Conservation (phyloP, 1,140 invertebrate genomes). For the Drosophila pandora region DNA sequence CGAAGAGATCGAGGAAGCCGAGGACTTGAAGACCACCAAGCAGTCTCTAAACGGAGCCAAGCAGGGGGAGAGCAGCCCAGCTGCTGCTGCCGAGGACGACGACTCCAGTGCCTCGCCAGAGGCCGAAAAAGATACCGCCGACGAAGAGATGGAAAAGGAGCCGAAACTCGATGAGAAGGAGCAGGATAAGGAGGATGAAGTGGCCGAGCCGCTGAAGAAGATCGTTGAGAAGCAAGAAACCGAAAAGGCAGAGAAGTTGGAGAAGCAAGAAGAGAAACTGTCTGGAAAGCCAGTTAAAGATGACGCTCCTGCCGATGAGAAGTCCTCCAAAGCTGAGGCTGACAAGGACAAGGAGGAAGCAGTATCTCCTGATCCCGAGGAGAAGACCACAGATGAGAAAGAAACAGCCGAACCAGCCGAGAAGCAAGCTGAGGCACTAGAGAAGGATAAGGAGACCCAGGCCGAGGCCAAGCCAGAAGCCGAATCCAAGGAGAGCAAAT, state of each 20-base stretch:
- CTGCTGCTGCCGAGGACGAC: constrained; percentile 10
- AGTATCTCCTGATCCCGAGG: background rate
- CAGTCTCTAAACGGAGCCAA: constrained; percentile 60
- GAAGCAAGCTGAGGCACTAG: constrained; percentile 12
- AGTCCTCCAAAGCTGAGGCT: constrained; percentile 4
- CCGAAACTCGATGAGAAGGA: constrained; percentile 19
- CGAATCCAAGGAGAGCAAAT: constrained; percentile 36
- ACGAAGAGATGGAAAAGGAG: constrained; percentile 30
- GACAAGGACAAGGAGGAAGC: constrained; percentile 18
- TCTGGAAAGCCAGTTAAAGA: constrained; percentile 5
- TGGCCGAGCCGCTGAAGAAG: constrained; percentile 25
- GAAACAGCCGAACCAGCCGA: constrained; percentile 23
- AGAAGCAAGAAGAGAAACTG: constrained; percentile 14
- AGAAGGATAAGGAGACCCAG: constrained; percentile 29
- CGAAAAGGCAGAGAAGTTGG: constrained; percentile 39
- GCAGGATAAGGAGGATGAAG: constrained; percentile 27
- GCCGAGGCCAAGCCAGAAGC: constrained; percentile 35
- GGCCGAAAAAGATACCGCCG: constrained; percentile 11
- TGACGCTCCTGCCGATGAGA: constrained; percentile 18
- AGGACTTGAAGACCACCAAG: constrained; percentile 34
- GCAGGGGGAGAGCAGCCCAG: constrained; percentile 5
- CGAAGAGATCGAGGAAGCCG: constrained; percentile 46
- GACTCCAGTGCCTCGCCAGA: constrained; percentile 16
- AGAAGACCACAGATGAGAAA: constrained; percentile 11
- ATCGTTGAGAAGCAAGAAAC: constrained; percentile 48